Percentiles rank a stretch among this genome's conserved stretches.
Conservation (phyloP, 2,797 vertebrate genomes). For the Fratercula arctica region DNA sequence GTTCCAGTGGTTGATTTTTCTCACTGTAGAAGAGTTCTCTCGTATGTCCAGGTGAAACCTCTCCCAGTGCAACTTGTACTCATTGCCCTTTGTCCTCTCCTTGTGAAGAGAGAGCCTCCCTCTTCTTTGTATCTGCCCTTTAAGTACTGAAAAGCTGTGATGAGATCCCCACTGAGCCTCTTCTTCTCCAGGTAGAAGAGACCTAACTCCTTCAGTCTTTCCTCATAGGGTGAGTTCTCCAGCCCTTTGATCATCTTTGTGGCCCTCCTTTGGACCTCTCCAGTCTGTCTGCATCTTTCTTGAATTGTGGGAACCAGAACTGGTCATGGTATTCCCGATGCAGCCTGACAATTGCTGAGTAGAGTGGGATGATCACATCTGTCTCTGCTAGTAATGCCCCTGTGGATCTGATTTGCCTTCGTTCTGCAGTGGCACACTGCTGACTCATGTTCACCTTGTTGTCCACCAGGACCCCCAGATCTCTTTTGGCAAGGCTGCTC, state of each 20-base stretch:
- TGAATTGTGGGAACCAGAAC: background rate
- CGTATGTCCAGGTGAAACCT: background rate
- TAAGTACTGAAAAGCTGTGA: background rate
- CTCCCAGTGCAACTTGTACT: background rate
- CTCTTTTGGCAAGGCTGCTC: background rate
- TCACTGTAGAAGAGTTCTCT: background rate
- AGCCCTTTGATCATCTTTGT: background rate
- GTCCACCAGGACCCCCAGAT: background rate
- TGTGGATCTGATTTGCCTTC: background rate
- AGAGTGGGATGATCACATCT: background rate
- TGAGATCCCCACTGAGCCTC: background rate
- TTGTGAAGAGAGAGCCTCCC: background rate
- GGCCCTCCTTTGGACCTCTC: background rate
- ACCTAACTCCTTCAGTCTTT: background rate
- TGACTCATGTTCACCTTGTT: background rate
- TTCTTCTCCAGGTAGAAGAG: background rate
- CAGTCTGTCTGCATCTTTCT: background rate
- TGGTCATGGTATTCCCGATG: background rate
- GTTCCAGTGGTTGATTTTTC: background rate
- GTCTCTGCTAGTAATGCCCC: background rate
- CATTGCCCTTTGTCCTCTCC: background rate
- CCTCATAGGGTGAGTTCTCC: background rate
- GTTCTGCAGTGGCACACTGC: background rate
- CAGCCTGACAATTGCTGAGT: background rate
- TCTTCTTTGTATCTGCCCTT: background rate